Evolutionary conservation across 2,888 invertebrate species (phyloP), one percentile per base, ranked within the genome.

Genomic region (Xiphydria camelus): DNA sequence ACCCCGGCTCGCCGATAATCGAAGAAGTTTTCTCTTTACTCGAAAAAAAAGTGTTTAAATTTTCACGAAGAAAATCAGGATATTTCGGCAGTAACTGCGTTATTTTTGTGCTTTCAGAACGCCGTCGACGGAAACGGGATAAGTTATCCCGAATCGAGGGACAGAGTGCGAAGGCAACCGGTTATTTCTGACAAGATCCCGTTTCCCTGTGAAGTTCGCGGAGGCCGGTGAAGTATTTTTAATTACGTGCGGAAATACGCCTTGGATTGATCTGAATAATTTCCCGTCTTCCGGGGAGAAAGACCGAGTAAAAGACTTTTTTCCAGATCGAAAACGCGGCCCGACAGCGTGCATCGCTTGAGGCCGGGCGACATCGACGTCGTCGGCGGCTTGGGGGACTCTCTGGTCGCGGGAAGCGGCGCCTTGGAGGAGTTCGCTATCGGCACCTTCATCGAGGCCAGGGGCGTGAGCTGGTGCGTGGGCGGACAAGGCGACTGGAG

Each of bases 391-490:
- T 80, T 88, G 54, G 88, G 88, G 0, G 88, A 88, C 70, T 87
- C 87, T 1, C 68, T 88, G 53, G 83, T 87, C 1, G 87, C 88
- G 1, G 88, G 84, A 22, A 88, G 84, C 56, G 88, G 88, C 1
- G 88, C 88, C 0, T 69, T 87, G 54, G 87, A 87, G 53, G 85
- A 87, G 67, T 87, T 79, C 62, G 87, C 88, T 1, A 73, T 87
- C 2, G 87, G 88, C 2, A 85, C 87, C 0, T 83, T 88, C 61
- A 83, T 88, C 49, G 88, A 88, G 67, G 83, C 87, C 51, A 76
- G 88, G 38, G 88, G 88, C 1, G 84, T 88, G 1, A 88, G 87
- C 7, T 88, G 87, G 87, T 86, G 86, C 70, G 83, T 82, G 59
- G 88, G 88, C 4, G 88, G 88, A 0, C 83, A 87, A 64, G 81